These are phyloP conservation scores for Kuschelorhynchus macadamiae DNA, from an alignment of 2,888 invertebrate species.

Conservation along the genomic window DNA sequence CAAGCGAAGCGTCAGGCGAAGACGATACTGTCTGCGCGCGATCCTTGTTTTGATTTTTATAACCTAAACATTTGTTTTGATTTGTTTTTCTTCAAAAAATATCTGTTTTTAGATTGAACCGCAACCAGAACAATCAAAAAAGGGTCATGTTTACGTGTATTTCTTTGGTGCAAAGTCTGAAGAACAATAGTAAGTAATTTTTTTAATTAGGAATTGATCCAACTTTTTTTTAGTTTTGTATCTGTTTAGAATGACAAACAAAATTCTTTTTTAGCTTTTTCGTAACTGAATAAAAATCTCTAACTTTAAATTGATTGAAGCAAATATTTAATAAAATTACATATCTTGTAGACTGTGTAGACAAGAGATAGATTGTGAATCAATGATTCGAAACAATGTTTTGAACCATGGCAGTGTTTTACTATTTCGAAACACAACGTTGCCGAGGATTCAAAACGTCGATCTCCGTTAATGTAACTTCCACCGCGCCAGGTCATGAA, in stretches of 20 bases:
- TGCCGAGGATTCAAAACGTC: neutral
- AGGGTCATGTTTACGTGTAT: constrained; percentile 89
- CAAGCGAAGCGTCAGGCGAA: constrained; percentile 13
- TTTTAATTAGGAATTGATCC: too few relatives aligned
- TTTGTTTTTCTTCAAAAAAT: too few relatives aligned
- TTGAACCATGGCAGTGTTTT: neutral
- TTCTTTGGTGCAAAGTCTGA: constrained; percentile 90
- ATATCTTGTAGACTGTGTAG: too few relatives aligned
- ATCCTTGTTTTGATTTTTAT: constrained; percentile 11
- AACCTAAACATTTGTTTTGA: constrained; percentile 8
- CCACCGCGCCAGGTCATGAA: too few relatives aligned
- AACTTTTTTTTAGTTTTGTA: too few relatives aligned
- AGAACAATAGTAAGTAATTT: constrained; percentile 26
- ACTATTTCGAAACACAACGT: neutral
- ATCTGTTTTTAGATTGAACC: constrained; percentile 83
- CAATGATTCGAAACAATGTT: too few relatives aligned
- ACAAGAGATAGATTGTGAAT: too few relatives aligned
- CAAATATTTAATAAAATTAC: too few relatives aligned
- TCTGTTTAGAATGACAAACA: too few relatives aligned
- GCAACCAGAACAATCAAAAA: constrained; percentile 81
- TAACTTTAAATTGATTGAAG: too few relatives aligned
- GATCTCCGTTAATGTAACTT: neutral
- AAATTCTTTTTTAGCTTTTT: too few relatives aligned
- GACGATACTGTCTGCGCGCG: constrained; percentile 18
- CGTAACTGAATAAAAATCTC: too few relatives aligned